These are phyloP conservation scores for Cygnus buccinator DNA, from an alignment of 2,113 vertebrate genomes.

Conservation along the genomic window DNA sequence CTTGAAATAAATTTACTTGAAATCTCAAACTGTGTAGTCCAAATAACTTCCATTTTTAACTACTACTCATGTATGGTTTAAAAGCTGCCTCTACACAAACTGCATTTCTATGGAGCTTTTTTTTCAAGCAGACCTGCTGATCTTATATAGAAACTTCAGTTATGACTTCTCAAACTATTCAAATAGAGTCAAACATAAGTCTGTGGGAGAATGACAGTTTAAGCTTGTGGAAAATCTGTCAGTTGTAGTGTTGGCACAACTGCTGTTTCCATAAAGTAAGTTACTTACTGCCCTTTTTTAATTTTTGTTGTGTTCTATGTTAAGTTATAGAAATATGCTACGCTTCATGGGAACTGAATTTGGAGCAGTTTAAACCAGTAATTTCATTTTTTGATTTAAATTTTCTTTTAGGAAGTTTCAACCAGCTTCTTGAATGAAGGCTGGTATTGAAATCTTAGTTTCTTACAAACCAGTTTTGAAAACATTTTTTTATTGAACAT, in stretches of 20 bases:
- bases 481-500: not conserved
- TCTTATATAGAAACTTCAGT: not conserved
- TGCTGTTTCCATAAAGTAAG: not conserved
- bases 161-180: not conserved
- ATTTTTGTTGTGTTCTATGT: not conserved
- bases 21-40: not conserved
- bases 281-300: not conserved
- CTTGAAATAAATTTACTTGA: not conserved
- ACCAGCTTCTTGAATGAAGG: not conserved
- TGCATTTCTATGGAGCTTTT: not conserved
- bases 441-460: not conserved
- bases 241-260: not conserved
- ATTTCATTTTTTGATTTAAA: not conserved
- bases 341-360: not conserved
- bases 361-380: not conserved
- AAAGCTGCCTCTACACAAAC: not conserved
- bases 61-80: not conserved
- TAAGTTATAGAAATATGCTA: rapidly evolving
- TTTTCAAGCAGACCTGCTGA: not conserved
- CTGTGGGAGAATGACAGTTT: not conserved
- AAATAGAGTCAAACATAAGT: not conserved
- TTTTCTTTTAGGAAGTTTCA: not conserved
- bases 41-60: not conserved
- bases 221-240: not conserved
- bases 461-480: rapidly evolving